Evolutionary conservation across 2,888 invertebrate genomes (phyloP).

Genomic region (Branchipolynoe longqiensis): DNA sequence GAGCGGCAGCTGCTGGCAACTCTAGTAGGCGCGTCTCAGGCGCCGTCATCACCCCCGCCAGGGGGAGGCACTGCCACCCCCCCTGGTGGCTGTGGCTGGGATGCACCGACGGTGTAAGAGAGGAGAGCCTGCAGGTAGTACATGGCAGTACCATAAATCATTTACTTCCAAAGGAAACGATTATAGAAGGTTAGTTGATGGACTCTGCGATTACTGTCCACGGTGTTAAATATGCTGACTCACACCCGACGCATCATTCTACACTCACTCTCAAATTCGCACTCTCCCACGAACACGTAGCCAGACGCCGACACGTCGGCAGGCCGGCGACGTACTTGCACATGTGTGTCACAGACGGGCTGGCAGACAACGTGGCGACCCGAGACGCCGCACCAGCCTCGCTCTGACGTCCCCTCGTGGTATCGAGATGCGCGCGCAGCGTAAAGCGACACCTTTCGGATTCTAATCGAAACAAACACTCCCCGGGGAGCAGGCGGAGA

Average conservation of each 20-base stretch:
- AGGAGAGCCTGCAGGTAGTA: too few species aligned
- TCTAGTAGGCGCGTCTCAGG: background rate
- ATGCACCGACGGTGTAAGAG: too few species aligned
- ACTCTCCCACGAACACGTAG: too few species aligned
- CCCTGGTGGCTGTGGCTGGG: too few species aligned
- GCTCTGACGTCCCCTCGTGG: background rate
- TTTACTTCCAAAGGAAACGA: too few species aligned
- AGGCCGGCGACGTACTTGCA: background rate
- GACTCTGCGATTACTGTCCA: too few species aligned
- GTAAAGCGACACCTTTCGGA: conserved; percentile 49
- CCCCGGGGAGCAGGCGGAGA: background rate
- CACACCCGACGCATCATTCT: too few species aligned
- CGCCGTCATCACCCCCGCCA: conserved; percentile 35
- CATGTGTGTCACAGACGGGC: conserved; percentile 23
- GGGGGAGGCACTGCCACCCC: background rate
- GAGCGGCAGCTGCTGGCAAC: conserved; percentile 43
- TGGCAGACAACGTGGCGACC: conserved; percentile 22
- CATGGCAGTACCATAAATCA: too few species aligned
- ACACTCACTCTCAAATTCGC: too few species aligned
- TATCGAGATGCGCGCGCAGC: conserved; percentile 40
- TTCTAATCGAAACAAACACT: conserved; percentile 51
- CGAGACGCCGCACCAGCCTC: conserved; percentile 31
- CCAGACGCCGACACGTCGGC: too few species aligned
- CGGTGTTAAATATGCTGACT: too few species aligned
- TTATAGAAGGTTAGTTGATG: too few species aligned